Percentiles rank a stretch among this genome's conserved stretches.
phyloP scores from a whole-genome alignment of 2,888 invertebrate species.

The Acleris laterana region DNA sequence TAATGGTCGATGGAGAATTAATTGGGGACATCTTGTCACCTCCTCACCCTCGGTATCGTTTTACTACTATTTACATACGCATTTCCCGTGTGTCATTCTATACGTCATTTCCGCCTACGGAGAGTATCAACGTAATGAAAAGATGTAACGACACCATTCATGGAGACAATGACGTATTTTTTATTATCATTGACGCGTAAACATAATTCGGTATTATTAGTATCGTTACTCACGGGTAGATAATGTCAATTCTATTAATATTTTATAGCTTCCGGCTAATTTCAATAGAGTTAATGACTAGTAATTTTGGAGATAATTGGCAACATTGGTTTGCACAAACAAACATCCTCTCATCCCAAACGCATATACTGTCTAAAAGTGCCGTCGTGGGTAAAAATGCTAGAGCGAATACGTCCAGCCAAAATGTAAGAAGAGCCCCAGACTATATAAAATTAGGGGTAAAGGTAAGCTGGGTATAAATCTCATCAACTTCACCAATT shows the following conservation, averaged over 20 bases:
- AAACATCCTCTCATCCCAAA: no score
- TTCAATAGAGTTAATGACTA: not conserved
- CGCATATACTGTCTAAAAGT: no score
- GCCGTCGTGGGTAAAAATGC: no score
- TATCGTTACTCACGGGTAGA: slow-evolving; percentile 14
- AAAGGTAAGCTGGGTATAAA: no score
- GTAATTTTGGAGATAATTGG: no score
- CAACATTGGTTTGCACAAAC: no score
- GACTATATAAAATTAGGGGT: no score
- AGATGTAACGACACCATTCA: slow-evolving; percentile 11
- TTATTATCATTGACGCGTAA: slow-evolving; percentile 25
- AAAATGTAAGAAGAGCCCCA: no score
- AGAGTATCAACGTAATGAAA: slow-evolving; percentile 15
- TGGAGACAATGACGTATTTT: slow-evolving; percentile 28
- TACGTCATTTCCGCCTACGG: slow-evolving; percentile 21
- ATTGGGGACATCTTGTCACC: no score
- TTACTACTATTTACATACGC: slow-evolving; percentile 7
- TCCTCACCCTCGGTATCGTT: no score
- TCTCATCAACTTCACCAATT: no score
- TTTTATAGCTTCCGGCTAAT: slow-evolving; percentile 14
- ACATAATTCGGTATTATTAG: slow-evolving; percentile 13
- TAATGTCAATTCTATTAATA: slow-evolving; percentile 8
- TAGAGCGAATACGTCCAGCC: not conserved
- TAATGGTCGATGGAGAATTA: no score
- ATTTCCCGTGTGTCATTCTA: slow-evolving; percentile 19